Percentiles rank a stretch among this genome's conserved stretches.
phyloP scores from a whole-genome alignment of 2,888 invertebrate genomes.

The Eupithecia subumbrata region DNA sequence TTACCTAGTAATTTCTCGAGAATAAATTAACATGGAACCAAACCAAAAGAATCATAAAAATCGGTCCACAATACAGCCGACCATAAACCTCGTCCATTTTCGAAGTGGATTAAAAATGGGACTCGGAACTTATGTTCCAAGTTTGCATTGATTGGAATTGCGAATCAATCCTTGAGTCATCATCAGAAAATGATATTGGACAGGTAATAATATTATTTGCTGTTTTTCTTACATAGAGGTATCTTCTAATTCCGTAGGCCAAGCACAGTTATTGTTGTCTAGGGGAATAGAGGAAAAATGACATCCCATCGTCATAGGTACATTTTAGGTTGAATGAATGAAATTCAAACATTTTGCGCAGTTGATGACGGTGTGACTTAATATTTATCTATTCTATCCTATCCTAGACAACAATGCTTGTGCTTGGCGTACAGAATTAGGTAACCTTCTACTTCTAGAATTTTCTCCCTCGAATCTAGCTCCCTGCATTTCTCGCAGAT shows the following conservation, averaged over 20 bases:
- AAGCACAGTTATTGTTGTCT: no score
- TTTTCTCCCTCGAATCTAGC: background rate
- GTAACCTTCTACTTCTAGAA: background rate
- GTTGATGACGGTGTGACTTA: no score
- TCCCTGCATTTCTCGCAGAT: background rate
- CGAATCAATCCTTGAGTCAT: no score
- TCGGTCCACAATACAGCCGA: no score
- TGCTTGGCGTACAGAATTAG: background rate
- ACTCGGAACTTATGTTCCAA: background rate
- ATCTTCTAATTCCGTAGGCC: background rate
- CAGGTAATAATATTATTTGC: background rate
- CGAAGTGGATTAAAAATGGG: background rate
- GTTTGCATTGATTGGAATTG: background rate
- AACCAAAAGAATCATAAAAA: no score
- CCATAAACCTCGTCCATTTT: no score
- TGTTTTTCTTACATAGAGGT: background rate
- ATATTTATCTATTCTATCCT: no score
- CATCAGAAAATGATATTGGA: background rate
- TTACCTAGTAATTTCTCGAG: no score
- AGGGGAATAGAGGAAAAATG: no score
- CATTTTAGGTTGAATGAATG: background rate
- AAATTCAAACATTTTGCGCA: no score
- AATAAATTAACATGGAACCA: no score
- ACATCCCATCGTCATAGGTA: no score
- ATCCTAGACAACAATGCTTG: background rate